phyloP scores from a whole-genome alignment of 2,113 vertebrate genomes.

The Calonectris borealis region DNA sequence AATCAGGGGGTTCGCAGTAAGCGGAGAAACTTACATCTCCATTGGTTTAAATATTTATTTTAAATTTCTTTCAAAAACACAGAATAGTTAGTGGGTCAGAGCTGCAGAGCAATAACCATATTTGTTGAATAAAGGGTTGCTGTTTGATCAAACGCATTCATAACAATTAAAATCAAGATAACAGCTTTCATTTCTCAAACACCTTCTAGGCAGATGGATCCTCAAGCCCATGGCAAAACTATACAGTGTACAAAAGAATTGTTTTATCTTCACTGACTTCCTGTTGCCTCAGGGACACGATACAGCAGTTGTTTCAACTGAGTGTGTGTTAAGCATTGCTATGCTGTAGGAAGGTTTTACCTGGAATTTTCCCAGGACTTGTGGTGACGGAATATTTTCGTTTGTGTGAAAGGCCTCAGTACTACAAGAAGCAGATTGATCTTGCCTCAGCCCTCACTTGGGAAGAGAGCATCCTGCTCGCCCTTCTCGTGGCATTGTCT shows the following conservation, averaged over 20 bases:
- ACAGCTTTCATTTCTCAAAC: neutral
- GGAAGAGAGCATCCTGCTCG: neutral
- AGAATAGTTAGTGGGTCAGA: neutral
- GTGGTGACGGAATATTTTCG: neutral
- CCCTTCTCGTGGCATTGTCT: neutral
- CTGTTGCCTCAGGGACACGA: neutral
- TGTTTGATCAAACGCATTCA: neutral
- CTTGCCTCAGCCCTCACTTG: neutral
- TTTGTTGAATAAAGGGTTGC: neutral
- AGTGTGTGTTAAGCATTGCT: neutral
- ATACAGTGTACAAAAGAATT: neutral
- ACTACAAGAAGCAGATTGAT: neutral
- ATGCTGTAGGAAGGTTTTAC: neutral
- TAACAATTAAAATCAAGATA: slow-evolving; percentile 1
- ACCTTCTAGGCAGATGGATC: neutral
- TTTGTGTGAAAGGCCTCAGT: neutral
- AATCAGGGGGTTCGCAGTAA: neutral
- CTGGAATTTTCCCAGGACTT: neutral
- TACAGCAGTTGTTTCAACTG: neutral
- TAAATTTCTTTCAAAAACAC: neutral
- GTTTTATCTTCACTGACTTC: slow-evolving; percentile 2
- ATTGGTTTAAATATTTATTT: neutral
- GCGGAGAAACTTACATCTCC: neutral
- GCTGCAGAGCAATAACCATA: neutral
- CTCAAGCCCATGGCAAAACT: neutral